Evolutionary conservation across 2,797 vertebrate genomes (phyloP).

Genomic region (Microctenopoma stevenorrisi): DNA sequence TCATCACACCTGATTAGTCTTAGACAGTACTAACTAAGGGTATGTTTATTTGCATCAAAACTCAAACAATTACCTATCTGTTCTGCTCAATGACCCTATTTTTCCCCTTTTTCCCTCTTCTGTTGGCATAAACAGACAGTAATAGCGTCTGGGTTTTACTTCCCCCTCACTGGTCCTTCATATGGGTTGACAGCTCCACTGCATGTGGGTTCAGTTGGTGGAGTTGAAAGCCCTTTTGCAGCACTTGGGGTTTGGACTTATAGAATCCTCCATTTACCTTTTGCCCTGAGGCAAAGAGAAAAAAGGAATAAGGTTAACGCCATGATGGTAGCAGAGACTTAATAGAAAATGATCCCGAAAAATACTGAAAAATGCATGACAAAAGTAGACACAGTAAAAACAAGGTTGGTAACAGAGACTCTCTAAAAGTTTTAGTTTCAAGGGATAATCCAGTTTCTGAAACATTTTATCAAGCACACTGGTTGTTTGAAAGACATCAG

Average conservation of each 20-base stretch:
- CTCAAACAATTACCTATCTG: slow-evolving; percentile 52
- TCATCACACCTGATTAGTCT: slow-evolving; percentile 53
- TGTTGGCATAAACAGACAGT: slow-evolving; percentile 77
- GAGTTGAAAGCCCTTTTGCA: slow-evolving; percentile 79
- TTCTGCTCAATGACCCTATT: slow-evolving; percentile 67
- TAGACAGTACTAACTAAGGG: slow-evolving; percentile 33
- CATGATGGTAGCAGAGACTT: slow-evolving; percentile 63
- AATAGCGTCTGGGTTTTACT: slow-evolving; percentile 74
- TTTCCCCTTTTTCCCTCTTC: slow-evolving; percentile 47
- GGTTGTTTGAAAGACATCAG: slow-evolving; percentile 40
- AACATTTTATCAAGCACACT: slow-evolving; percentile 39
- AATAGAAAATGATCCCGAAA: slow-evolving; percentile 75
- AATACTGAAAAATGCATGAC: slow-evolving; percentile 38
- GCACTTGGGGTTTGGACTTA: slow-evolving; percentile 66
- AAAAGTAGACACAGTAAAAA: slow-evolving; percentile 22
- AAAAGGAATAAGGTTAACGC: slow-evolving; percentile 72
- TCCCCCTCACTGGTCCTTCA: slow-evolving; percentile 77
- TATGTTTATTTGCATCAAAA: slow-evolving; percentile 64
- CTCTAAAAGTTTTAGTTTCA: slow-evolving; percentile 30
- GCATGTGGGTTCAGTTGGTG: slow-evolving; percentile 74
- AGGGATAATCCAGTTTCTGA: slow-evolving; percentile 31
- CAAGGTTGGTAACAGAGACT: slow-evolving; percentile 5
- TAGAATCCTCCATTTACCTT: slow-evolving; percentile 78
- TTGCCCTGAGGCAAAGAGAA: slow-evolving; percentile 68
- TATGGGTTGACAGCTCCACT: slow-evolving; percentile 76